These are phyloP conservation scores for Leptopilina clavipes DNA, from an alignment of 1,140 invertebrate species.

Conservation along the genomic window DNA sequence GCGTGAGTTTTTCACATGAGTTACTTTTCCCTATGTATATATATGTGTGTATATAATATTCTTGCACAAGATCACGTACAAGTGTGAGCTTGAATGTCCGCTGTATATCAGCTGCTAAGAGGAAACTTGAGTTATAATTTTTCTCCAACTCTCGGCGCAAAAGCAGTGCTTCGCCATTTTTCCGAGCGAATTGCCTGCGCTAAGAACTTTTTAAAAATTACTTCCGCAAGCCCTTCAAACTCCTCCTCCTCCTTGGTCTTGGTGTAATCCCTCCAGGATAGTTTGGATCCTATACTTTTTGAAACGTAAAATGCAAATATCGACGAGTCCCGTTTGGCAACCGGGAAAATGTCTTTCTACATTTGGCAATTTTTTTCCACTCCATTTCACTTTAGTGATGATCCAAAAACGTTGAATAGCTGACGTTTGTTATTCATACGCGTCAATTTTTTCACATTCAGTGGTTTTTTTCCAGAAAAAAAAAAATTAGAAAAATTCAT, in stretches of 20 bases:
- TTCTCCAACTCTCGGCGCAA: neutral
- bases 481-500: too few species aligned
- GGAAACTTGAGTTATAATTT: constrained; percentile 56
- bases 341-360: neutral
- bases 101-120: constrained; percentile 43
- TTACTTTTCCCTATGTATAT: constrained; percentile 13
- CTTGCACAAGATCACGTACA: constrained; percentile 2
- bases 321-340: neutral
- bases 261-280: neutral
- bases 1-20: constrained; percentile 45
- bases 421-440: too few species aligned
- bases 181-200: constrained; percentile 1
- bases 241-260: neutral
- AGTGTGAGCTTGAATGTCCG: constrained; percentile 10
- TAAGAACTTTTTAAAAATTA: constrained; percentile 24
- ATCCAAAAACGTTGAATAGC: neutral
- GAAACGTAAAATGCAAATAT: constrained; percentile 2
- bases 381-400: neutral
- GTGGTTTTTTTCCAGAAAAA: neutral
- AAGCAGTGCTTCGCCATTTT: constrained; percentile 21
- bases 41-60: neutral
- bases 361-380: neutral
- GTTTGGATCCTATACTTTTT: neutral
- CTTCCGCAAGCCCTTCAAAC: neutral
- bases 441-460: neutral